phyloP scores from a whole-genome alignment of 2,888 invertebrate species.

The Hofmannophila pseudospretella region DNA sequence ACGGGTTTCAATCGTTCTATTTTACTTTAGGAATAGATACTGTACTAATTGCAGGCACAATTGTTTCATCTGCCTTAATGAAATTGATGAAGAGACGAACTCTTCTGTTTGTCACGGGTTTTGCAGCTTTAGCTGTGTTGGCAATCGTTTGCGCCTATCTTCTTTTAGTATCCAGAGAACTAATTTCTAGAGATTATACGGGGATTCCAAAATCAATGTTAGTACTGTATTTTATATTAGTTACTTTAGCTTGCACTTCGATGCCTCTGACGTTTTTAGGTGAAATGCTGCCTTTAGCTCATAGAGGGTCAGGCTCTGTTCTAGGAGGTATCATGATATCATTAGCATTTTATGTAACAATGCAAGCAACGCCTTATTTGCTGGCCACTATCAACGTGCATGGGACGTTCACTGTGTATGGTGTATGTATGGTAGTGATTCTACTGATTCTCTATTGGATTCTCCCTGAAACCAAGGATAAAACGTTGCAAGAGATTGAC shows the following conservation, averaged over 20 bases:
- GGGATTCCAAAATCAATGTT: slow-evolving; percentile 26
- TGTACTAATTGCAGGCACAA: slow-evolving; percentile 21
- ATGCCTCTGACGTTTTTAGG: slow-evolving; percentile 30
- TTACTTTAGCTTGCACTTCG: slow-evolving; percentile 29
- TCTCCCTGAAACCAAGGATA: slow-evolving; percentile 40
- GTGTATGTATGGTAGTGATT: slow-evolving; percentile 17
- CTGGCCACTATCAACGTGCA: slow-evolving; percentile 24
- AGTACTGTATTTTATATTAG: slow-evolving; percentile 24
- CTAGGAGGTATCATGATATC: slow-evolving; percentile 23
- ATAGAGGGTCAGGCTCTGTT: slow-evolving; percentile 23
- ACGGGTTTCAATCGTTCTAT: slow-evolving; percentile 19
- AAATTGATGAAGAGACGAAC: slow-evolving; percentile 24
- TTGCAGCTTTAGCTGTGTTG: slow-evolving; percentile 21
- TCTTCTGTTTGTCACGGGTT: slow-evolving; percentile 32
- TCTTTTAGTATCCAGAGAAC: slow-evolving; percentile 14
- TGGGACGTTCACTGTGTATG: slow-evolving; percentile 33
- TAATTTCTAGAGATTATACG: slow-evolving; percentile 16
- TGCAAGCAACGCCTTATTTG: slow-evolving; percentile 23
- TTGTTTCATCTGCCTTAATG: slow-evolving; percentile 18
- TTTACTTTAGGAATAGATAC: slow-evolving; percentile 31
- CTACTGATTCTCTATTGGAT: slow-evolving; percentile 23
- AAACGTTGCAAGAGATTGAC: slow-evolving; percentile 37
- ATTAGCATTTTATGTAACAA: slow-evolving; percentile 14
- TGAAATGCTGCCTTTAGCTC: slow-evolving; percentile 31
- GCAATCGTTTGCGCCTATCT: slow-evolving; percentile 21